phyloP scores from a whole-genome alignment of 2,888 invertebrate genomes.

The Xanthostigma xanthostigma region DNA sequence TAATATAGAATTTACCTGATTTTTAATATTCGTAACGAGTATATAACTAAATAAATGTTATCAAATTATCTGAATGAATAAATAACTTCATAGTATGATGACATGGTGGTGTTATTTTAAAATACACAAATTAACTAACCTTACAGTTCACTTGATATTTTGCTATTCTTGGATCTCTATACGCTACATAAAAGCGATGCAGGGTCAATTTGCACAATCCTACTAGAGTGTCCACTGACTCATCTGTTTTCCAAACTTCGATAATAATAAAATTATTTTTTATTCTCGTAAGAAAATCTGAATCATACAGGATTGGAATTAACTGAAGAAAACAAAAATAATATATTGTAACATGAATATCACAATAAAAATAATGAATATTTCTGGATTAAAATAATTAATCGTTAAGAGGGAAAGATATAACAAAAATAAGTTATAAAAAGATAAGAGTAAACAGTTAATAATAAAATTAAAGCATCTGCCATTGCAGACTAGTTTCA shows the following conservation, averaged over 20 bases:
- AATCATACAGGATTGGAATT: conserved; percentile 37
- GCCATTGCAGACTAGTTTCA: too few species aligned
- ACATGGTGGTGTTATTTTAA: not conserved
- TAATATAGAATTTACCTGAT: too few species aligned
- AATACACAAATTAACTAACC: conserved; percentile 22
- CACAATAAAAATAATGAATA: too few species aligned
- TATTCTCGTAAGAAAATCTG: conserved; percentile 35
- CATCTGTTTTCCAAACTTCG: conserved; percentile 34
- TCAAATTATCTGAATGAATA: not conserved
- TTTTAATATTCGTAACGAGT: too few species aligned
- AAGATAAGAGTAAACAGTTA: too few species aligned
- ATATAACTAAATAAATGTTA: not conserved
- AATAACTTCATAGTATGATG: too few species aligned
- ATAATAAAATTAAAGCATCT: too few species aligned
- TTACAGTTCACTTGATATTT: conserved; percentile 36
- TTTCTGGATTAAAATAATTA: too few species aligned
- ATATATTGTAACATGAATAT: too few species aligned
- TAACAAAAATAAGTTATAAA: too few species aligned
- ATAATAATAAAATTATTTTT: conserved; percentile 38
- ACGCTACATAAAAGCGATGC: conserved; percentile 44
- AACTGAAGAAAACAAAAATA: conserved; percentile 27
- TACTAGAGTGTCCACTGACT: conserved; percentile 26
- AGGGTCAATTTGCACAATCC: conserved; percentile 38
- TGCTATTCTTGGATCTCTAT: conserved; percentile 36
- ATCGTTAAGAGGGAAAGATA: too few species aligned